Conservation (phyloP, 30 jellyfish, hydroid and myxozoan genomes). For the Phacellophora camtschatica region DNA sequence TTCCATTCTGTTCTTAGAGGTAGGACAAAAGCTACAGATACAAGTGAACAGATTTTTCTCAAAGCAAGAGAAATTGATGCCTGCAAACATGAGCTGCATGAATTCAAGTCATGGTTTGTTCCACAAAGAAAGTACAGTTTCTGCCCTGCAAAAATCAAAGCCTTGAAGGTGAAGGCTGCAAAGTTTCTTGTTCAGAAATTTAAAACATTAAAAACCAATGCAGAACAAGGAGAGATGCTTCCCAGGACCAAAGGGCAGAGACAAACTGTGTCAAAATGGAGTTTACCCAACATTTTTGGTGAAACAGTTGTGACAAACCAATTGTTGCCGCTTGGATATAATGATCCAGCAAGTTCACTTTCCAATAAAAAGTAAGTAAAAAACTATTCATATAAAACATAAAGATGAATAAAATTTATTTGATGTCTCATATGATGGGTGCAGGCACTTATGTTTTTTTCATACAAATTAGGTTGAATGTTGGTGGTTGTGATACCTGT, state of each 20-base stretch:
- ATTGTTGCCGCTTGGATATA: slow-evolving; percentile 16
- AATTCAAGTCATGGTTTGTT: slow-evolving; percentile 35
- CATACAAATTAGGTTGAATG: no score
- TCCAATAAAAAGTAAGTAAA: not conserved
- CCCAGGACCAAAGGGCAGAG: slow-evolving; percentile 7
- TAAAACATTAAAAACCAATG: not conserved
- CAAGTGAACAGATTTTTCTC: slow-evolving; percentile 3
- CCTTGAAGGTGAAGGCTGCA: slow-evolving; percentile 4
- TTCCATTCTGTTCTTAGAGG: slow-evolving; percentile 3
- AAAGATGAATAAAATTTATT: no score
- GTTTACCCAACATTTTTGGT: slow-evolving; percentile 6
- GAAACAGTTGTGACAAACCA: not conserved
- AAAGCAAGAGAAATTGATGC: not conserved
- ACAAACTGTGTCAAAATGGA: not conserved
- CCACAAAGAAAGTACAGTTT: slow-evolving; percentile 29
- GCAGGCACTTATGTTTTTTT: no score
- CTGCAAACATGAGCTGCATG: slow-evolving; percentile 35
- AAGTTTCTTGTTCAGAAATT: not conserved
- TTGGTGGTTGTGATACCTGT: no score
- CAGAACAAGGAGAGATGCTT: slow-evolving; percentile 2
- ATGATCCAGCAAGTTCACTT: not conserved
- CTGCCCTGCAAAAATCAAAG: slow-evolving; percentile 20
- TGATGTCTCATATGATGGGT: no score
- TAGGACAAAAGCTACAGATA: slow-evolving; percentile 24
- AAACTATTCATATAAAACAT: not conserved